A percentile compares a stretch with the other conserved stretches of the same genome.
phyloP scores from a whole-genome alignment of 1,140 invertebrate genomes.

The Dreissena polymorpha region DNA sequence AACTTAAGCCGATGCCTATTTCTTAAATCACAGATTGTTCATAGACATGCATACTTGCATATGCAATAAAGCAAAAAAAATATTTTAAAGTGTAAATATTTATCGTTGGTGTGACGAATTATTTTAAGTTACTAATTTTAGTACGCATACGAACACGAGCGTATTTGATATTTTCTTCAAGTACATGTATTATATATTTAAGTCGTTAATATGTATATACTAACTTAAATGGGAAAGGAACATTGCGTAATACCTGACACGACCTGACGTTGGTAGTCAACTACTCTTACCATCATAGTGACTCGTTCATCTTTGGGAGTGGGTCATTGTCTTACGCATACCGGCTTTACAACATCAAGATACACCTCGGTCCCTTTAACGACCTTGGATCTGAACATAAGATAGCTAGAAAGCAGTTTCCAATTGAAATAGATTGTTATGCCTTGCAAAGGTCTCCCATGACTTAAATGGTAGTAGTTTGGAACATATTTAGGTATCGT shows the following conservation, averaged over 20 bases:
- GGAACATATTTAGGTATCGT: too few relatives aligned
- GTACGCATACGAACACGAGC: too few relatives aligned
- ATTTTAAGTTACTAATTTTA: too few relatives aligned
- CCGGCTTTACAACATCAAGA: conserved; percentile 86
- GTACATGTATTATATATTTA: background rate
- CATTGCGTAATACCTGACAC: conserved; percentile 95
- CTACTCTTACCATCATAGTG: conserved; percentile 84
- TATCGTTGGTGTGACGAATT: too few relatives aligned
- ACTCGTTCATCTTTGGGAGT: conserved; percentile 91
- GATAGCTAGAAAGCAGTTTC: conserved; percentile 79
- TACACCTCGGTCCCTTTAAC: conserved; percentile 93
- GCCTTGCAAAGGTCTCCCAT: too few relatives aligned
- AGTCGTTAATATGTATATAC: background rate
- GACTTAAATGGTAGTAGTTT: too few relatives aligned
- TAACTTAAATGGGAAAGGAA: conserved; percentile 87
- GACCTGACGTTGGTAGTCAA: conserved; percentile 95
- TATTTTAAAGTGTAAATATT: too few relatives aligned
- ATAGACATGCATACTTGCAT: too few relatives aligned
- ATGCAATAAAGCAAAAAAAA: too few relatives aligned
- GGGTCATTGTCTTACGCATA: conserved; percentile 97
- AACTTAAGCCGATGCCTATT: too few relatives aligned
- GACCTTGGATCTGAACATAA: conserved; percentile 67
- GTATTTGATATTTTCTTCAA: too few relatives aligned
- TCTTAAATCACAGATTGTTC: too few relatives aligned
- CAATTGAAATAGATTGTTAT: conserved; percentile 74